Evolutionary conservation across 2,113 vertebrate genomes (phyloP).

Genomic region (Poeciliopsis turrubarensis): DNA sequence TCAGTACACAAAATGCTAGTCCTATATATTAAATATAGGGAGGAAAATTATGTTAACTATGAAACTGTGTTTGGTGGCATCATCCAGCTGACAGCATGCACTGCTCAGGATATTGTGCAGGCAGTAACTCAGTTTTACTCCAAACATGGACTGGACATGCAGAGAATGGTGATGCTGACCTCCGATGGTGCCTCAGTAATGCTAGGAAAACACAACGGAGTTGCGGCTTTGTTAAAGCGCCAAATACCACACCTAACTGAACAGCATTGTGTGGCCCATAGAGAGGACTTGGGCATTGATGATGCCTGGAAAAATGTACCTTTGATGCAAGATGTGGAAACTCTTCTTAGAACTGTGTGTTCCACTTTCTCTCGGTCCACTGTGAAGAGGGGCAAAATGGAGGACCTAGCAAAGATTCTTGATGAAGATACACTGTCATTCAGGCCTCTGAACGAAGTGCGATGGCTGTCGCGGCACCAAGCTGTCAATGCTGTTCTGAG

Average conservation of each 20-base stretch:
- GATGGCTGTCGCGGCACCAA: slow-evolving; percentile 1
- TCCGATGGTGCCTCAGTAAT: background rate
- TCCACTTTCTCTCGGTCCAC: too few species aligned
- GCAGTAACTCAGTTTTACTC: background rate
- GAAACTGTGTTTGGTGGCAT: slow-evolving; percentile 1
- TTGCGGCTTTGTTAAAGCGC: too few species aligned
- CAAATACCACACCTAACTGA: background rate
- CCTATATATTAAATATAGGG: slow-evolving; percentile 20
- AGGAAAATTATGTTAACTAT: background rate
- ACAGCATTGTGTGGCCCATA: background rate
- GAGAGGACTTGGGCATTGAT: too few species aligned
- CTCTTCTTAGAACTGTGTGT: too few species aligned
- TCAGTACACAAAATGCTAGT: slow-evolving; percentile 30
- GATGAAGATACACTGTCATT: too few species aligned
- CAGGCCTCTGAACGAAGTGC: too few species aligned
- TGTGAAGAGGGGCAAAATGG: background rate
- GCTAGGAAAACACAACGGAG: background rate
- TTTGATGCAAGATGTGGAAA: too few species aligned
- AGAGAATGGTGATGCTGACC: slow-evolving; percentile 4
- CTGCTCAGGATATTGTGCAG: too few species aligned
- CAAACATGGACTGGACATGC: background rate
- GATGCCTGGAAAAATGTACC: too few species aligned
- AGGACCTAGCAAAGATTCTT: background rate
- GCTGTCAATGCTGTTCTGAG: background rate
- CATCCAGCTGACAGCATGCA: background rate